phyloP scores from a whole-genome alignment of 2,888 invertebrate species.

The Tachina lurida region DNA sequence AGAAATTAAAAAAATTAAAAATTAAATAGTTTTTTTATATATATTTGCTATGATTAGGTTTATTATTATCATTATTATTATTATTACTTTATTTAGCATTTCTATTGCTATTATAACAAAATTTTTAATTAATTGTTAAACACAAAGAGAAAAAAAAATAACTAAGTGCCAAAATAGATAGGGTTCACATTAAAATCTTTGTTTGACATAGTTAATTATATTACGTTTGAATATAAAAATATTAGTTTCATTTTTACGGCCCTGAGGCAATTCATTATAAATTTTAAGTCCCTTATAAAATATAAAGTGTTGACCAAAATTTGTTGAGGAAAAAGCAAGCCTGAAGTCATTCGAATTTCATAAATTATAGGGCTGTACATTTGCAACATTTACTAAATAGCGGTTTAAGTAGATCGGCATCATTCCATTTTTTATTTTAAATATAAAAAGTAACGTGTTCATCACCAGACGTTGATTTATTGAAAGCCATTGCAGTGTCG shows the following conservation, averaged over 20 bases:
- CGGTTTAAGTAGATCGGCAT: neutral
- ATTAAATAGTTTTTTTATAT: no score
- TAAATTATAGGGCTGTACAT: neutral
- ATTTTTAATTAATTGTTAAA: neutral
- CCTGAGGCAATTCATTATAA: constrained; percentile 3
- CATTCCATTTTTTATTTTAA: neutral
- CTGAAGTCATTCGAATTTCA: neutral
- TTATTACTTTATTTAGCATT: constrained; percentile 5
- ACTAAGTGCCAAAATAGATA: constrained; percentile 2
- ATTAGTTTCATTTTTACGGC: neutral
- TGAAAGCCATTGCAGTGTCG: no score
- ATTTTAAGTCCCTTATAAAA: constrained; percentile 2
- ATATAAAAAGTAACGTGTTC: neutral
- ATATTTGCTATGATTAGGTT: no score
- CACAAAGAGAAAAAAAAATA: neutral
- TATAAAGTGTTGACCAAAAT: neutral
- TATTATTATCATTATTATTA: no score
- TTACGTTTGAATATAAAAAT: no score
- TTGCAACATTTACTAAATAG: neutral
- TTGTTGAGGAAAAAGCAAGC: neutral
- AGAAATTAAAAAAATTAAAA: no score
- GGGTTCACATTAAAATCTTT: neutral
- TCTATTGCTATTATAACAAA: neutral
- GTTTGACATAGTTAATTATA: neutral
- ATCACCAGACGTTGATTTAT: no score